Base-by-base conservation (phyloP, 2,113 vertebrate genomes). In the Lepus timidus region DNA sequence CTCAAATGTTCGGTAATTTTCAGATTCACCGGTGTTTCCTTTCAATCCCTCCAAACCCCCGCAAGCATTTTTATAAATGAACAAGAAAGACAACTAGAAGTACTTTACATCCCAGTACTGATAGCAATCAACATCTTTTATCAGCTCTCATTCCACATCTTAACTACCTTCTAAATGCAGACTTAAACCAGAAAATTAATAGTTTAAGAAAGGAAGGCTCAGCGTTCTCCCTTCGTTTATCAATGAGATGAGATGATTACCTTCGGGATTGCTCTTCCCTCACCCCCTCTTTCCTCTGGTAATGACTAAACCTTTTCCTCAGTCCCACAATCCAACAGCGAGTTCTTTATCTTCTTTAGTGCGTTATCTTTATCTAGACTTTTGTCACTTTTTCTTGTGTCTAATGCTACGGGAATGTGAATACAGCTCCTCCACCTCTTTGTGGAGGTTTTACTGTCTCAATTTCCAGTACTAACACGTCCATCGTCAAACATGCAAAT, bases 21-120 rank as follows among this genome's bases (percentile, higher is more conserved):
- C 49, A 49, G 85, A 58, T 49, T 88, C 81, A 49, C 74, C 2
- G 1, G 5, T 67, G 39, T 64, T 87, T 64, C 55, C 67, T 90
- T 86, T 14, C n/a, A 39, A 16, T n/a, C 14, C 23, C 67, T 84
- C 39, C 36, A 83, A 49, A 65, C 25, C 81, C 55, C 55, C 36
- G 29, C 73, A 58, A 76, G 68, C 49, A 16, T 58, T 92, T 91
- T 91, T 83, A 83, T 29, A 65, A 52, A 31, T 23, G 86, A 92
- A 76, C 8, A 44, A 79, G 27, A 20, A 33, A 71, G 84, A 36
- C 73, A 78, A 84, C 9, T 67, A 84, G 55, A n/a, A 39, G 58
- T 33, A 61, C 39, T 75, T 73, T 25, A 22, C 23, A 23, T 90
- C 39, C 27, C 79, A 27, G 49, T 74, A n/a, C 6, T 9, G 9